Evolutionary conservation across 2,888 invertebrate genomes (phyloP).

Genomic region (Eumerus sabulonum): DNA sequence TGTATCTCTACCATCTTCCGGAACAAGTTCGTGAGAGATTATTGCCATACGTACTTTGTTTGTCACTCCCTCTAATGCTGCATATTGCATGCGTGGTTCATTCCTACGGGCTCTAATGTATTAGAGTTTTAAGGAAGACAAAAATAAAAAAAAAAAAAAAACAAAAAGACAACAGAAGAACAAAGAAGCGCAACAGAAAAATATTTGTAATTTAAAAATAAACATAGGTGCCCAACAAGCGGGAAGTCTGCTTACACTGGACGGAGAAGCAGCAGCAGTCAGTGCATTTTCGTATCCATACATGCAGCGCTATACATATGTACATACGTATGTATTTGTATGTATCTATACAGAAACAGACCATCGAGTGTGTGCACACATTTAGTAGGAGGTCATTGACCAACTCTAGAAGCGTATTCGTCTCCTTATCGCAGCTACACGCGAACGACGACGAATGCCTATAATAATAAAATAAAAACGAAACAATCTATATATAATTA

Average conservation of each 20-base stretch:
- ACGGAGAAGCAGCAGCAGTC: conserved; percentile 17
- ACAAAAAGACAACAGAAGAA: conserved; percentile 20
- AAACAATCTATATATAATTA: conserved; percentile 56
- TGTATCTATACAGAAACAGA: conserved; percentile 3
- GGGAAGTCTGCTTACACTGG: conserved; percentile 28
- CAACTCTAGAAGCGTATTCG: conserved; percentile 53
- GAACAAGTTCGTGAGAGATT: too few relatives aligned
- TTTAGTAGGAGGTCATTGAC: conserved; percentile 54
- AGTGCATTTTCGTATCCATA: conserved; percentile 11
- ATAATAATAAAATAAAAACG: conserved; percentile 34
- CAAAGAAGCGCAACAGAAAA: conserved; percentile 27
- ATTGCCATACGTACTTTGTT: conserved; percentile 6
- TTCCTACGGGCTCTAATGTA: conserved; percentile 48
- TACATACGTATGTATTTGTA: conserved; percentile 2
- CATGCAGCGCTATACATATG: neutral
- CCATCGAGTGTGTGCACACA: conserved; percentile 30
- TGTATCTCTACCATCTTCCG: conserved; percentile 25
- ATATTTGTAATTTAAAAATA: conserved; percentile 64
- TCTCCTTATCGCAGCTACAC: conserved; percentile 55
- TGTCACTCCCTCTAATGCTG: conserved; percentile 13
- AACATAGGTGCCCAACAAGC: conserved; percentile 51
- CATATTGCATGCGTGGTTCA: conserved; percentile 37
- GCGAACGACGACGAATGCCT: conserved; percentile 42
- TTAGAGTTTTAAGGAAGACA: conserved; percentile 15
- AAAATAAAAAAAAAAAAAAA: conserved; percentile 35